Evolutionary conservation across 64 coral and sea anemone species (phyloP), one percentile per base, ranked within the genome.

Genomic region (Montipora foliosa): DNA sequence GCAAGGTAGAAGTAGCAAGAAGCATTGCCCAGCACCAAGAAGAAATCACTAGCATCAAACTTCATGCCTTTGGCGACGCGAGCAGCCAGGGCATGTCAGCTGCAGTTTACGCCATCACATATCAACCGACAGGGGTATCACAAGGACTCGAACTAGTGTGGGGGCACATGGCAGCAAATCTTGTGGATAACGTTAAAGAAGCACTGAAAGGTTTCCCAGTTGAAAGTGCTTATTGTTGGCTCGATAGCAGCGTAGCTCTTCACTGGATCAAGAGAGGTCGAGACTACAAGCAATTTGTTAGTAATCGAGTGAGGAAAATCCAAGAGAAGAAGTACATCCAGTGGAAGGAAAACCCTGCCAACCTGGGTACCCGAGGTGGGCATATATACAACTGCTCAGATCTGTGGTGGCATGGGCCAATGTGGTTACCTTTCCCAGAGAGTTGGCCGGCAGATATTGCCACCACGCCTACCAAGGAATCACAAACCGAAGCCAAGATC

Each of bases 121-220:
- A 90, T 44, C 93, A 95, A 75, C 49, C 49, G 22, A 84, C 79
- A 0, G 88, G 93, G 50, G 22, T 84, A 70, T 90, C 62, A 74
- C 93, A 95, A 90, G 93, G 92, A 89, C 77, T 89, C 48, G 47
- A 94, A 61, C 77, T 94, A 6, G 84, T 94, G 21, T 19, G 47
- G 3, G 92, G 61, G 37, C 37, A 37, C 37, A 37, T 37, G 92
- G 60, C 66, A 51, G 76, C 76, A 21, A 77, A 64, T 4, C 91
- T 93, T 14, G 67, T 67, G 6, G 47, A 78, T 44, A 94, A 94
- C 60, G 67, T 94, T 6, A 71, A 50, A 52, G 60, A 61, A 14
- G 83, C 84, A 7, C 24, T 89, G 62, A 10, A 88, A 80, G 92
- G 92, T 49, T 76, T 89, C 6, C 77, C 76, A 10, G 62, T 94